Evolutionary conservation across 2,888 invertebrate genomes (phyloP), one percentile per base, ranked within the genome.

Genomic region (Aporophyla nigra): DNA sequence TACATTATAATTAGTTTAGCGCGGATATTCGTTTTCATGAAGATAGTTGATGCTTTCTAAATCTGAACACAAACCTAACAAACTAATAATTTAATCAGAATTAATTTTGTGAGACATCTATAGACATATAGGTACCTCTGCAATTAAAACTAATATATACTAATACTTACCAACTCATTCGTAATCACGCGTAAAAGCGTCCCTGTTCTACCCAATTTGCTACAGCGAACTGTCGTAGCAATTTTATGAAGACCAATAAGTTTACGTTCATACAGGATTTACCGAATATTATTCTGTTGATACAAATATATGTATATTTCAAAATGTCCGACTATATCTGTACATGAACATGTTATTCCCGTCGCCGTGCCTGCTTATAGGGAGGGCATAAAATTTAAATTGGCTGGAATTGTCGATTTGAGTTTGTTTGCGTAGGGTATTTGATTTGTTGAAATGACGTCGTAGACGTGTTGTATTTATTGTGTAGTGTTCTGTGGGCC

Each of bases 401-500:
- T 93, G 93, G 92, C 93, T 94, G 92, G 92, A 94, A 93, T 94
- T 92, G 94, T 93, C 92, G 93, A 93, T 93, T 92, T 92, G 91
- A 91, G 92, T 93, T 92, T 93, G 94, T 94, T 94, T 93, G 93
- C 92, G 91, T 92, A 92, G 93, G 92, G 91, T 91, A 93, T 95
- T 95, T 95, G 94, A 94, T 94, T 94, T 94, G 94, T 95, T 93
- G 93, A 93, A 93, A 94, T 94, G 95, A 94, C 94, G 93, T 93
- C 90, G 92, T 90, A 90, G 93, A 92, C 92, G 91, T 92, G 93
- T 93, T 93, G 92, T 95, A 93, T 95, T 94, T 95, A 95, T 95
- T 93, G 93, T 93, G 92, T 92, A 91, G 91, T 93, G 93, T 93
- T 93, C 93, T 90, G 91, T 91, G 91, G 91, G 91, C 91, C 92